These are phyloP conservation scores for Lithophane ornitopus DNA, from an alignment of 2,888 invertebrate genomes.

Conservation along the genomic window DNA sequence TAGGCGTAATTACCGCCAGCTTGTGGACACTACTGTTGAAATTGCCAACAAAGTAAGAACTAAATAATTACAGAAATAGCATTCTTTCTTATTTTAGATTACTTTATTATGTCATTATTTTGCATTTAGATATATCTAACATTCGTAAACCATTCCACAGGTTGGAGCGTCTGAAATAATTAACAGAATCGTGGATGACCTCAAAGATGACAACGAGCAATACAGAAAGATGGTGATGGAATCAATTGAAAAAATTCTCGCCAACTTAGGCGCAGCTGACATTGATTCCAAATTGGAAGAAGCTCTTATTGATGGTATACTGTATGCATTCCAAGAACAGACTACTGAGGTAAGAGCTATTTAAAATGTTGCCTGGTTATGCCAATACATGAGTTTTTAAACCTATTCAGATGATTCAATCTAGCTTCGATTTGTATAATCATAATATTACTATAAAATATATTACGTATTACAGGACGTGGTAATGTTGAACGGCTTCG, in stretches of 20 bases:
- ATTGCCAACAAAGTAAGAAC: constrained; percentile 97
- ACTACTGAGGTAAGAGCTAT: constrained; percentile 95
- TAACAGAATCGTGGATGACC: constrained; percentile 99
- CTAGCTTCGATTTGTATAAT: background rate
- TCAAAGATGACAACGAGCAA: constrained; percentile 99
- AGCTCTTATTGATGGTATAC: constrained; percentile 99
- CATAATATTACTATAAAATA: background rate
- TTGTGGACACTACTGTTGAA: constrained; percentile 99
- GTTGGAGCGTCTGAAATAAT: constrained; percentile 99
- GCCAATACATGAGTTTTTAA: background rate
- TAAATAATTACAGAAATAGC: background rate
- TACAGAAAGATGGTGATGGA: constrained; percentile 99
- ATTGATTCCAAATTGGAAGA: constrained; percentile 99
- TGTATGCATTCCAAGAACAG: constrained; percentile 99
- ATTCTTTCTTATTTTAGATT: background rate
- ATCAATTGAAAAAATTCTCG: constrained; percentile 99
- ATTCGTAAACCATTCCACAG: constrained; percentile 66
- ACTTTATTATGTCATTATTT: background rate
- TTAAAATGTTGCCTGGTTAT: background rate
- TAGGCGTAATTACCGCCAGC: constrained; percentile 98
- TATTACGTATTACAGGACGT: constrained; percentile 93
- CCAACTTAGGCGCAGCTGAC: constrained; percentile 99
- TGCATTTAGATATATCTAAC: background rate
- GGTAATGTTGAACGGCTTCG: constrained; percentile 99
- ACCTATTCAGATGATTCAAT: background rate